A percentile compares a stretch with the other conserved stretches of the same genome.
These are phyloP conservation scores for Cygnus buccinator DNA, from an alignment of 2,113 vertebrate genomes.

Conservation along the genomic window DNA sequence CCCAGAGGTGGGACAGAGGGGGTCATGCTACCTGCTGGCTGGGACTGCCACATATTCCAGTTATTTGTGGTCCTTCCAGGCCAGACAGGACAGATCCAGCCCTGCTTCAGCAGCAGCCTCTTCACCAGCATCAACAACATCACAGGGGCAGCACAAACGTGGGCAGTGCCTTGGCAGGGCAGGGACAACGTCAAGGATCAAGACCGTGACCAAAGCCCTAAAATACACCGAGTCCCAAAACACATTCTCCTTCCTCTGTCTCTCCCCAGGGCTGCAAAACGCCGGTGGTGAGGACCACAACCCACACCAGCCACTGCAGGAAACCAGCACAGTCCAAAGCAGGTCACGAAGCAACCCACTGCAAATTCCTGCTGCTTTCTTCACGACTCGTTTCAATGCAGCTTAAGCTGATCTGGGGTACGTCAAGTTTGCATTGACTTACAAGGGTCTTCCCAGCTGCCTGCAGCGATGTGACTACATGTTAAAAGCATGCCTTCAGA, in stretches of 20 bases:
- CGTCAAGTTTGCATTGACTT: fast-evolving
- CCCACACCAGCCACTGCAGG: not conserved
- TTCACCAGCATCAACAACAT: not conserved
- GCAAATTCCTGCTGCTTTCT: not conserved
- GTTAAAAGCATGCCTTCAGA: not conserved
- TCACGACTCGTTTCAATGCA: not conserved
- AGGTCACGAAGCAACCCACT: not conserved
- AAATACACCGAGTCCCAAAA: fast-evolving
- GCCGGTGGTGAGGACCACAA: too few relatives aligned
- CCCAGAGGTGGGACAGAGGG: not conserved
- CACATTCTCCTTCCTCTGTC: not conserved
- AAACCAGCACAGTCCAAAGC: not conserved
- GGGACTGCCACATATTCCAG: not conserved
- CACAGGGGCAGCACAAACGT: not conserved
- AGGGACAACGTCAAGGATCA: fast-evolving
- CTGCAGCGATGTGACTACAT: not conserved
- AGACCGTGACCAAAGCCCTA: not conserved
- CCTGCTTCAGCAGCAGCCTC: not conserved
- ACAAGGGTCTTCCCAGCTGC: not conserved
- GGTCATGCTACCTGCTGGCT: not conserved
- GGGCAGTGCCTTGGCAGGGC: not conserved
- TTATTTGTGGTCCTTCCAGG: fast-evolving
- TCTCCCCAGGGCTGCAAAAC: fast-evolving
- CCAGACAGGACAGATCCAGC: not conserved
- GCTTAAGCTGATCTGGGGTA: not conserved